Base-by-base conservation (phyloP, 2,797 vertebrate genomes). In the Ataeniobius toweri region DNA sequence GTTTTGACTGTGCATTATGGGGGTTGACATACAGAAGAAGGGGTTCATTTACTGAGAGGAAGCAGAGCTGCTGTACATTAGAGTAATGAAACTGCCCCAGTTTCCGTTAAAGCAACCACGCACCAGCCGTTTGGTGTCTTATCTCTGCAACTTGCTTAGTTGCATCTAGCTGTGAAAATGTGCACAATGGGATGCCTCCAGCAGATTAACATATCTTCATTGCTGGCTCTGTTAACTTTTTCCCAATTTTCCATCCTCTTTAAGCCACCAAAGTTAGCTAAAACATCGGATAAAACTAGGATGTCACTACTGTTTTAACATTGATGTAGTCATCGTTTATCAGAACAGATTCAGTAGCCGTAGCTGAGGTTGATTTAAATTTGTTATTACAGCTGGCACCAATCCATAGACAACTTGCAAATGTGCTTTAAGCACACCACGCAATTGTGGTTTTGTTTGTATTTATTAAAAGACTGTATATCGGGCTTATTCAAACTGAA, bases 241-340 rank as follows among this genome's bases (percentile, higher is more conserved):
- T 24, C 0, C 71, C 44, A 51, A 24, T 74, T 28, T 73, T 9
- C 88, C 77, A 44, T 31, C 16, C 16, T 88, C 88, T 71, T 18
- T 78, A 50, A 78, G n/a, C 31, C 28, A 0, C 55, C 22, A 70
- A 46, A 44, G 65, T 56, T 44, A 71, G 36, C 73, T 20, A 28
- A 80, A 73, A 56, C 69, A 67, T 14, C 82, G 75, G 26, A 61
- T 79, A 31, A 79, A 83, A 87, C 88, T 71, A 55, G 86, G 91
- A 91, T 85, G 85, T 81, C 77, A 44, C 44, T 12, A 90, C 88
- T 56, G 63, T 85, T 86, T 90, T 83, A 90, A 68, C 76, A 74
- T 80, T 26, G 89, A 90, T 0, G 46, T 28, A 10, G 56, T 18
- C 48, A 77, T 83, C 69, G 22, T 75, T 46, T 44, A 80, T 87